Evolutionary conservation across 2,888 invertebrate genomes (phyloP).

Genomic region (Eudasyphora cyanicolor): DNA sequence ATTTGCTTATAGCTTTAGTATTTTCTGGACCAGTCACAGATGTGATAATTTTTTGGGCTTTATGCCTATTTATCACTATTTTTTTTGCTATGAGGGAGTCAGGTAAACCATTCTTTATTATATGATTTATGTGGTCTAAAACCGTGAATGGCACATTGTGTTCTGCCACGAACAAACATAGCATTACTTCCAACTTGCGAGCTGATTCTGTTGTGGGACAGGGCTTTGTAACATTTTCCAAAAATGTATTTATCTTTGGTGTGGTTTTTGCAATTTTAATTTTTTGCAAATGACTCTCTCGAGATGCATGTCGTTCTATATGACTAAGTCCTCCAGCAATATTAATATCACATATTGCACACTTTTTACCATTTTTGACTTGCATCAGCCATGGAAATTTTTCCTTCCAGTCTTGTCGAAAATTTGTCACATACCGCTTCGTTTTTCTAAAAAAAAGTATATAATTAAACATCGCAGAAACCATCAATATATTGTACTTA

Average conservation of each 20-base stretch:
- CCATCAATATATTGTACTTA: too few relatives aligned
- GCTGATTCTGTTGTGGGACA: not conserved
- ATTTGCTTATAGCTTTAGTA: slow-evolving; percentile 17
- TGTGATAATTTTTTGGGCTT: slow-evolving; percentile 47
- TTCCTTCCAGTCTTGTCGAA: too few relatives aligned
- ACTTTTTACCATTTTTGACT: slow-evolving; percentile 9
- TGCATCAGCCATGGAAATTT: not conserved
- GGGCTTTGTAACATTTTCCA: too few relatives aligned
- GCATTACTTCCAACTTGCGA: slow-evolving; percentile 29
- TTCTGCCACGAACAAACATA: slow-evolving; percentile 23
- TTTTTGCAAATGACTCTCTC: not conserved
- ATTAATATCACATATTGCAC: not conserved
- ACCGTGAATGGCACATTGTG: too few relatives aligned
- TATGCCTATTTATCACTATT: slow-evolving; percentile 16
- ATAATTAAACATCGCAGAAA: too few relatives aligned
- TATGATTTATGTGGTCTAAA: too few relatives aligned
- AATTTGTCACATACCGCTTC: too few relatives aligned
- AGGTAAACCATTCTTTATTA: slow-evolving; percentile 31
- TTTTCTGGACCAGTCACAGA: slow-evolving; percentile 41
- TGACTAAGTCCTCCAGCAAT: slow-evolving; percentile 28
- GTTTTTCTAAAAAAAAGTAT: too few relatives aligned
- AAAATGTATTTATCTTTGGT: not conserved
- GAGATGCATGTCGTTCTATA: slow-evolving; percentile 2
- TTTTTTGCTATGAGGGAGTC: slow-evolving; percentile 45
- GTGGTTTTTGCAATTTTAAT: not conserved